Evolutionary conservation across 2,113 vertebrate genomes (phyloP).

Genomic region (Nanorana parkeri): DNA sequence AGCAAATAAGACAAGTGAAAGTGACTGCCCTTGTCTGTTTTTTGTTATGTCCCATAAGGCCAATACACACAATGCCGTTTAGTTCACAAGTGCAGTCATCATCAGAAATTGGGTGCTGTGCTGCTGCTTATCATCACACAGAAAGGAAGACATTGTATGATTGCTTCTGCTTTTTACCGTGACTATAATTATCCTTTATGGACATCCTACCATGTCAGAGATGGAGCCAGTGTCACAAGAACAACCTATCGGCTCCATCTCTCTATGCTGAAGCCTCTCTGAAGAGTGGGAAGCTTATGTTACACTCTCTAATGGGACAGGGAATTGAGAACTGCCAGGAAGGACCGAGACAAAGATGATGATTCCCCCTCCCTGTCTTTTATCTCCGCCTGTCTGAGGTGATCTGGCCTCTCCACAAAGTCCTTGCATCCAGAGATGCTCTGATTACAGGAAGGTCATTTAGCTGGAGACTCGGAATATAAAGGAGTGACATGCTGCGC

Average conservation of each 20-base stretch:
- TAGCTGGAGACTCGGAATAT: background rate
- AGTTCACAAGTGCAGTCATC: too few relatives aligned
- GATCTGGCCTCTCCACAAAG: background rate
- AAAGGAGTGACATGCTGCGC: background rate
- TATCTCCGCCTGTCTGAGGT: slow-evolving; percentile 47
- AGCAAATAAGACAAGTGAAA: too few relatives aligned
- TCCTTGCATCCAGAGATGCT: slow-evolving; percentile 48
- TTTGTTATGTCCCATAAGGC: too few relatives aligned
- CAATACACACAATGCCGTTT: too few relatives aligned
- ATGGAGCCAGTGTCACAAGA: background rate
- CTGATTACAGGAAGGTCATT: slow-evolving; percentile 38
- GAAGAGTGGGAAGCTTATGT: slow-evolving; percentile 70
- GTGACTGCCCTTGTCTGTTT: too few relatives aligned
- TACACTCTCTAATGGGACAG: slow-evolving; percentile 68
- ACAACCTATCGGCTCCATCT: slow-evolving; percentile 31
- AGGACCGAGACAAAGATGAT: slow-evolving; percentile 55
- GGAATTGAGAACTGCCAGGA: slow-evolving; percentile 67
- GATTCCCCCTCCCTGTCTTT: background rate
- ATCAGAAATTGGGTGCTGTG: too few relatives aligned
- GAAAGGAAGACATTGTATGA: too few relatives aligned
- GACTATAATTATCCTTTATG: too few relatives aligned
- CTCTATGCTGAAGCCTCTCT: slow-evolving; percentile 51
- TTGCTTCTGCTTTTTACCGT: too few relatives aligned
- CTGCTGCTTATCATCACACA: too few relatives aligned
- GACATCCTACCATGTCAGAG: too few relatives aligned